Percentiles rank a stretch among this genome's conserved stretches.
Conservation (phyloP, 2,888 invertebrate genomes). For the Caenorhabditis sp. region DNA sequence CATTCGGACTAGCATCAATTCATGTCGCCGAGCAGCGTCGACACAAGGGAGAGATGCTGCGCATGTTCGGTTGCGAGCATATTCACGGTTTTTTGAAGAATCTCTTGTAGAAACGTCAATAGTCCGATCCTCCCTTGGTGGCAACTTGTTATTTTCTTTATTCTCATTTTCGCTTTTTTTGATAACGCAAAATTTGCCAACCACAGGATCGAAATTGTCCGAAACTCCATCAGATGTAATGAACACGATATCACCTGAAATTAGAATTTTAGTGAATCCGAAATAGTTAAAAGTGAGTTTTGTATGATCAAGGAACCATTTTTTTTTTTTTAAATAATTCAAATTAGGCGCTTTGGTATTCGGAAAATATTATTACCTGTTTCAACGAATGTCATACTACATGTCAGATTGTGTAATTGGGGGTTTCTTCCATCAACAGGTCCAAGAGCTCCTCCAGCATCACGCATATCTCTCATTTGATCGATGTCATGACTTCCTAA, state of each 20-base stretch:
- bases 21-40: conserved; percentile 80
- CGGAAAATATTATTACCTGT: conserved; percentile 50
- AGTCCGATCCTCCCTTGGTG: conserved; percentile 43
- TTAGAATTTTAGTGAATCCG: too few species aligned
- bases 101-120: conserved; percentile 48
- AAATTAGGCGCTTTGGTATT: too few species aligned
- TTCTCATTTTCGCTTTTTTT: conserved; percentile 55
- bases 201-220: conserved; percentile 90
- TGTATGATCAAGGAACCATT: too few species aligned
- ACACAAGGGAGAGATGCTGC: conserved; percentile 76
- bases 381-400: conserved; percentile 81
- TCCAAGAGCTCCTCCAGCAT: conserved; percentile 86
- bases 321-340: too few species aligned
- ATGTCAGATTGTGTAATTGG: conserved; percentile 85
- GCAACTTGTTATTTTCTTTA: conserved; percentile 49
- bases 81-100: conserved; percentile 41
- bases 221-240: conserved; percentile 88
- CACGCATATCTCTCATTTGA: conserved; percentile 85
- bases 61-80: conserved; percentile 53
- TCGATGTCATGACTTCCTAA: conserved; percentile 81
- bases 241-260: conserved; percentile 83
- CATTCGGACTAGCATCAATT: conserved; percentile 74
- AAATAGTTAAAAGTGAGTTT: too few species aligned
- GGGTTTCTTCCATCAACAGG: conserved; percentile 86
- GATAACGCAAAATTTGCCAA: conserved; percentile 82